Evolutionary conservation across 2,888 invertebrate species (phyloP).

Genomic region (Idaea biselata): DNA sequence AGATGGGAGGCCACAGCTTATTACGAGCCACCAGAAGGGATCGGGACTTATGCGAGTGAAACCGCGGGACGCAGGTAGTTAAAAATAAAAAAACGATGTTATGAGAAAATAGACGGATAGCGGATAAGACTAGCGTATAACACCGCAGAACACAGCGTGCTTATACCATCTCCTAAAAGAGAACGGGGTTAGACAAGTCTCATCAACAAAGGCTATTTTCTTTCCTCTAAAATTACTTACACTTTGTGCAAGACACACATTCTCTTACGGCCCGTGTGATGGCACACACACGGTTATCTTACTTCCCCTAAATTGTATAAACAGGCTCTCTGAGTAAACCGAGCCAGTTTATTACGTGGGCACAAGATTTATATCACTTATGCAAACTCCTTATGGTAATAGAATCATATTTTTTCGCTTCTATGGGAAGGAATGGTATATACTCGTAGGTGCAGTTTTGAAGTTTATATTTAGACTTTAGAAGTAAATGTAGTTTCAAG

Average conservation of each 20-base stretch:
- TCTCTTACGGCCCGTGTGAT: not conserved
- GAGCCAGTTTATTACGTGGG: not conserved
- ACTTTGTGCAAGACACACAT: not conserved
- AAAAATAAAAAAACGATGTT: too few species aligned
- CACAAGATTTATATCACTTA: not conserved
- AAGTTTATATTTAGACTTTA: not conserved
- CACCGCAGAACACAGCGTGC: not conserved
- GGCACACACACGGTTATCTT: not conserved
- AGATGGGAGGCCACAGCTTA: too few species aligned
- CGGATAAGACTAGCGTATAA: not conserved
- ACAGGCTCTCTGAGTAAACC: not conserved
- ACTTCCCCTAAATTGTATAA: not conserved
- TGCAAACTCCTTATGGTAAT: not conserved
- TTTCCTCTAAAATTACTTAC: not conserved
- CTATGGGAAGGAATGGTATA: not conserved
- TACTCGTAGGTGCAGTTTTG: not conserved
- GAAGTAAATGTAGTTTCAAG: not conserved
- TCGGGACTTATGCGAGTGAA: too few species aligned
- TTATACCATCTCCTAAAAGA: not conserved
- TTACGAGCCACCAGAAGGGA: too few species aligned
- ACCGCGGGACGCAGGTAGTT: too few species aligned
- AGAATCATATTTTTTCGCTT: conserved; percentile 1
- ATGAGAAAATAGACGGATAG: too few species aligned
- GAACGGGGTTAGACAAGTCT: not conserved
- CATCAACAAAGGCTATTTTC: not conserved